Base-by-base conservation (phyloP, 2,888 invertebrate genomes). In the Morinoia aosen region DNA sequence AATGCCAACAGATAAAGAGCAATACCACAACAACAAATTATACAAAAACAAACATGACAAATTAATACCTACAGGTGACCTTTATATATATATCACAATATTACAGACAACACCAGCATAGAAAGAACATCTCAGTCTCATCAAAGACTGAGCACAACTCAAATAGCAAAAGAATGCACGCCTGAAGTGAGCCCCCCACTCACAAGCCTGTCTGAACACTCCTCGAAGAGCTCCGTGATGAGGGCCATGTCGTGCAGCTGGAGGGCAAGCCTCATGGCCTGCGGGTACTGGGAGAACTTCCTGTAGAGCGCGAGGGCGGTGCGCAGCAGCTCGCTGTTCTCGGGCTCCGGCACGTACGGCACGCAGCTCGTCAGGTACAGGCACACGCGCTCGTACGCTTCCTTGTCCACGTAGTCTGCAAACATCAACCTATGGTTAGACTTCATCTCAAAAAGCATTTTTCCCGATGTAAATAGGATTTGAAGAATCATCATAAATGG, bases 261-360 rank as follows among this genome's bases (percentile, higher is more conserved):
- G 98, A 99, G 98, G 0, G 99, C 99, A 95, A 99, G 98, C 64
- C 99, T 98, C 97, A 99, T 97, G 0, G 99, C 99, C 97, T 99
- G 98, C 0, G 99, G 98, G 97, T 98, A 98, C 97, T 99, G 98
- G 61, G 98, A 98, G 97, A 99, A 99, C 97, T 98, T 98, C 96
- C 98, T 97, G 97, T 99, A 99, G 96, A 99, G 98, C 96, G 98
- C 98, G 96, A 98, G 97, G 0, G 99, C 98, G 91, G 99, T 98
- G 97, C 98, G 98, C 64, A 99, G 97, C 48, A 99, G 98, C 96
- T 98, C 98, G 19, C 98, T 98, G 97, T 99, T 98, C 97, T 99
- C 99, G 16, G 99, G 98, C 97, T 99, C 99, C 56, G 99, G 99
- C 0, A 99, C 99, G 97, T 99, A 99, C 19, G 99, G 98, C 40